Percentiles rank a stretch among this genome's conserved stretches.
Conservation (phyloP, 2,888 invertebrate genomes). For the Rotaria macrura region DNA sequence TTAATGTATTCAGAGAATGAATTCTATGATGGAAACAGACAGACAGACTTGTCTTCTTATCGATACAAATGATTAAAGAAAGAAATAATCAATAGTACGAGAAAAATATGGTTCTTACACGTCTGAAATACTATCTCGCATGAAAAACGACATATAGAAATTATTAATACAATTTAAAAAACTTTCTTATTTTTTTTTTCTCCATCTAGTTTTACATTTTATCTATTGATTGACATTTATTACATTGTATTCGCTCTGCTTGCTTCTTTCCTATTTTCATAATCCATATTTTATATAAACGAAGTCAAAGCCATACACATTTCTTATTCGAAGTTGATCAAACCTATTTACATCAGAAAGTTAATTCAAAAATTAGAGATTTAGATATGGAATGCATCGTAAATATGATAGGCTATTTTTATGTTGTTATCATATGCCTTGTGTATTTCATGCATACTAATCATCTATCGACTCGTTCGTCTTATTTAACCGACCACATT, state of each 20-base stretch:
- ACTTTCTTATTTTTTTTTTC: neutral
- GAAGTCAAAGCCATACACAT: neutral
- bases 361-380: neutral
- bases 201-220: neutral
- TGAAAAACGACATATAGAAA: neutral
- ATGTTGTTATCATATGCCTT: neutral
- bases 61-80: neutral
- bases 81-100: too few relatives aligned
- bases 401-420: neutral
- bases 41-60: neutral
- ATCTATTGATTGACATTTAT: neutral
- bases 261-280: neutral
- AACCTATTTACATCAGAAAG: neutral
- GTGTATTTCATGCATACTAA: neutral
- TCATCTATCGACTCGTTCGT: neutral
- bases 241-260: neutral
- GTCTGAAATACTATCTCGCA: neutral
- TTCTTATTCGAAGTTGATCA: neutral
- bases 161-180: neutral
- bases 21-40: neutral
- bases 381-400: neutral
- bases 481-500: neutral
- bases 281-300: neutral
- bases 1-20: neutral
- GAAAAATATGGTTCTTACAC: neutral